A percentile compares a stretch with the other conserved stretches of the same genome.
These are phyloP conservation scores for Vesta saturnalis DNA, from an alignment of 2,888 invertebrate genomes.

Conservation along the genomic window DNA sequence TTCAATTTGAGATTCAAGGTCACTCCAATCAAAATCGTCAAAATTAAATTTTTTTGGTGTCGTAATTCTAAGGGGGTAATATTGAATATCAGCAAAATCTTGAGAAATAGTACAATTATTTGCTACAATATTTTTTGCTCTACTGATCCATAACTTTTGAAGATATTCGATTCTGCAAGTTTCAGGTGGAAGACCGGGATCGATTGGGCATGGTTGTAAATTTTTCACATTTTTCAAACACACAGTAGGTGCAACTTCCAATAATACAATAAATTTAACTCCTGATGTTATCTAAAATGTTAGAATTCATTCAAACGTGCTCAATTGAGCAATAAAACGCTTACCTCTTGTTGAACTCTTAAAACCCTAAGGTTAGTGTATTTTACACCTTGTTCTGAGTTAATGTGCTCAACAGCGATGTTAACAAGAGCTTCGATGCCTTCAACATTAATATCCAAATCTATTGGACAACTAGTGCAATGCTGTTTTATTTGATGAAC, in stretches of 20 bases:
- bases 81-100: slow-evolving; percentile 58
- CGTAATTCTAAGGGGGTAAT: slow-evolving; percentile 10
- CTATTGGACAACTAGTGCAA: slow-evolving; percentile 66
- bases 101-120: slow-evolving; percentile 74
- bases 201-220: slow-evolving; percentile 53
- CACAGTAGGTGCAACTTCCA: slow-evolving; percentile 64
- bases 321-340: no score
- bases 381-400: slow-evolving; percentile 54
- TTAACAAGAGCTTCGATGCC: slow-evolving; percentile 65
- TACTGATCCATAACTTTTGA: slow-evolving; percentile 74
- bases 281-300: slow-evolving; percentile 68
- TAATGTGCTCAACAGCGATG: slow-evolving; percentile 64
- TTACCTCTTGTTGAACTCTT: slow-evolving; percentile 68
- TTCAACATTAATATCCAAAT: slow-evolving; percentile 64
- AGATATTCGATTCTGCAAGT: slow-evolving; percentile 71
- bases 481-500: slow-evolving; percentile 57
- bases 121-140: slow-evolving; percentile 68
- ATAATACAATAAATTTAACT: slow-evolving; percentile 66
- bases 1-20: slow-evolving; percentile 58
- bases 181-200: slow-evolving; percentile 51
- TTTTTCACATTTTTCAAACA: slow-evolving; percentile 58
- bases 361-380: slow-evolving; percentile 63
- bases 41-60: slow-evolving; percentile 17
- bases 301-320: not conserved
- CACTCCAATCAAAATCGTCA: slow-evolving; percentile 30